Evolutionary conservation across 1,140 invertebrate species (phyloP).

Genomic region (Sarcophaga bullata): DNA sequence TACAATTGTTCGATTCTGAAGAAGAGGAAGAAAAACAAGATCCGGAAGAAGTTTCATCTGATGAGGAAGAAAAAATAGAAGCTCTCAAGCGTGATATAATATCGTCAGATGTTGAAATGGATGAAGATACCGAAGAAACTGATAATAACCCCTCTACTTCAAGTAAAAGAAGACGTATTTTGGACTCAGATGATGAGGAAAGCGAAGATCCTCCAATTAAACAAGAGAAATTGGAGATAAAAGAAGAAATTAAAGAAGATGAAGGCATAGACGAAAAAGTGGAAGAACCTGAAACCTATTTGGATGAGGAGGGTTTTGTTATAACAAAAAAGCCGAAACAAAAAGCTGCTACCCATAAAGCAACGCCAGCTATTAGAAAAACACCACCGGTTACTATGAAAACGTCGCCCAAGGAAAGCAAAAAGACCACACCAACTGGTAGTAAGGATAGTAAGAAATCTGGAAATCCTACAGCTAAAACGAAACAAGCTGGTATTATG

Average conservation of each 20-base stretch:
- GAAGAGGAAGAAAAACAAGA: conserved; percentile 43
- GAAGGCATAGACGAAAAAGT: conserved; percentile 42
- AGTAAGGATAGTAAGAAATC: conserved; percentile 42
- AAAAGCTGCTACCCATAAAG: conserved; percentile 41
- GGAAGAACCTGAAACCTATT: conserved; percentile 56
- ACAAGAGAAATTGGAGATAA: conserved; percentile 45
- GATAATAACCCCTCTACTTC: conserved; percentile 1
- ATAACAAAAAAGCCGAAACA: conserved; percentile 55
- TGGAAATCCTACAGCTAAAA: conserved; percentile 47
- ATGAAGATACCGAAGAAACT: conserved; percentile 43
- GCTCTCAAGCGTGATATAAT: conserved; percentile 55
- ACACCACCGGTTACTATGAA: conserved; percentile 33
- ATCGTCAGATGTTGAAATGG: conserved; percentile 38
- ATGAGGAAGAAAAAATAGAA: conserved; percentile 61
- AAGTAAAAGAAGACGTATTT: conserved; percentile 56
- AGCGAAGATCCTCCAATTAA: conserved; percentile 49
- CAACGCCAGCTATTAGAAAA: conserved; percentile 38
- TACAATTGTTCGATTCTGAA: conserved; percentile 54
- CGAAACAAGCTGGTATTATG: conserved; percentile 59
- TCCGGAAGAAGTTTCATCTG: conserved; percentile 50
- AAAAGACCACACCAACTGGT: conserved; percentile 47
- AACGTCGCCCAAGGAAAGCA: neutral
- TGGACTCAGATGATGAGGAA: conserved; percentile 59
- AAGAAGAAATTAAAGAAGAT: conserved; percentile 43
- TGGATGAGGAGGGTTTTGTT: conserved; percentile 63